Percentiles rank a stretch among this genome's conserved stretches.
phyloP scores from a whole-genome alignment of 2,888 invertebrate genomes.

The Busseola fusca region DNA sequence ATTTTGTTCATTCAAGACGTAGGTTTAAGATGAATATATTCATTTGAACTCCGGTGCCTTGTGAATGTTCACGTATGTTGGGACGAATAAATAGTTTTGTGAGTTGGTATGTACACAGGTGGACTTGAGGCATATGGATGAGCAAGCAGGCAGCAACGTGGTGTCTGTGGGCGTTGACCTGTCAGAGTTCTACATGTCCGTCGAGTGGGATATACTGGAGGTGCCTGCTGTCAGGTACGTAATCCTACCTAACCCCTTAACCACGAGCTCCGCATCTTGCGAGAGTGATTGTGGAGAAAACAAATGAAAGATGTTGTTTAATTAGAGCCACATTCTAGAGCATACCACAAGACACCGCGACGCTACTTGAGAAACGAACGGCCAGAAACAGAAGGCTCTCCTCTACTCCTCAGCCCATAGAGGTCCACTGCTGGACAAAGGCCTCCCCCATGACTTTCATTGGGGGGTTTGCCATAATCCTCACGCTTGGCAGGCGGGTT shows the following conservation, averaged over 20 bases:
- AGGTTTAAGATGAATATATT: constrained; percentile 47
- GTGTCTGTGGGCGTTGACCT: constrained; percentile 98
- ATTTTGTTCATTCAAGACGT: constrained; percentile 49
- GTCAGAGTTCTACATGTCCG: constrained; percentile 99
- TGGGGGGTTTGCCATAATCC: too few species aligned
- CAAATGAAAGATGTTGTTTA: background rate
- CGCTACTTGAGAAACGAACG: background rate
- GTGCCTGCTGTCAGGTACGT: constrained; percentile 96
- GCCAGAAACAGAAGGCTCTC: too few species aligned
- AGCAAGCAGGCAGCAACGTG: constrained; percentile 95
- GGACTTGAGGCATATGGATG: constrained; percentile 97
- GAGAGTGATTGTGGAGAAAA: background rate
- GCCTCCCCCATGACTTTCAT: too few species aligned
- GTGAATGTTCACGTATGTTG: constrained; percentile 30
- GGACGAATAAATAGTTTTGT: constrained; percentile 61
- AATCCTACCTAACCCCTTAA: background rate
- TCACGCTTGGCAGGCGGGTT: too few species aligned
- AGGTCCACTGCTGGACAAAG: too few species aligned
- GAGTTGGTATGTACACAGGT: constrained; percentile 90
- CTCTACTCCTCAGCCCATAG: too few species aligned
- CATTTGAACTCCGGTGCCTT: constrained; percentile 60
- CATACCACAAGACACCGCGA: background rate
- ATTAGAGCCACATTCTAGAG: background rate
- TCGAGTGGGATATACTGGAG: constrained; percentile 99
- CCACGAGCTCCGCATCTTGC: background rate